Conservation (phyloP, 2,797 vertebrate species). For the Dendrocincla fuliginosa region DNA sequence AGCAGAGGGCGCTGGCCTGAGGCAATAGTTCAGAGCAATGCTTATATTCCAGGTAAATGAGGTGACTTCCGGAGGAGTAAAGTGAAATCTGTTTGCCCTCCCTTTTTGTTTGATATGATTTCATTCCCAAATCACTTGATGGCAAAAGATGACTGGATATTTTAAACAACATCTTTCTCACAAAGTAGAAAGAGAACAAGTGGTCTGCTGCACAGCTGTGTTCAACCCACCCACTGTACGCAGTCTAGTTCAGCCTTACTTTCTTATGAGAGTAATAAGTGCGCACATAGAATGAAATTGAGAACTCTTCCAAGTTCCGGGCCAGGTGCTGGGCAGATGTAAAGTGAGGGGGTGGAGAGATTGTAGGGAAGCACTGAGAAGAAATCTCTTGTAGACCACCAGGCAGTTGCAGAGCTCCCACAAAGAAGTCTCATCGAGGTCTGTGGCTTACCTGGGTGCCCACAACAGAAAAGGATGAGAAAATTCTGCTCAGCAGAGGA, state of each 20-base stretch:
- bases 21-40: neutral
- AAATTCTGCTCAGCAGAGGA: neutral
- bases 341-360: neutral
- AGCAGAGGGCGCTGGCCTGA: neutral
- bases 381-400: neutral
- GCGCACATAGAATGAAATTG: slow-evolving; percentile 47
- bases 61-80: neutral
- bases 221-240: slow-evolving; percentile 28
- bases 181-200: slow-evolving; percentile 21
- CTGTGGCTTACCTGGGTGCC: neutral
- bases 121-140: slow-evolving; percentile 33
- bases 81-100: neutral
- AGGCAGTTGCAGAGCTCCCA: neutral
- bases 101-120: slow-evolving; percentile 15
- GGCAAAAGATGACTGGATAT: slow-evolving; percentile 39
- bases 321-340: slow-evolving; percentile 67
- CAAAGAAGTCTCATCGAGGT: accelerated
- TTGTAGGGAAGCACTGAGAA: neutral
- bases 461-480: neutral
- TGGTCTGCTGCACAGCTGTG: slow-evolving; percentile 61
- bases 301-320: slow-evolving; percentile 62
- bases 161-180: neutral
- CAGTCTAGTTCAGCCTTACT: neutral
- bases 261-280: slow-evolving; percentile 51
- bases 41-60: slow-evolving; percentile 18